phyloP scores from a whole-genome alignment of 2,888 invertebrate species.

The Nomada ferruginata region DNA sequence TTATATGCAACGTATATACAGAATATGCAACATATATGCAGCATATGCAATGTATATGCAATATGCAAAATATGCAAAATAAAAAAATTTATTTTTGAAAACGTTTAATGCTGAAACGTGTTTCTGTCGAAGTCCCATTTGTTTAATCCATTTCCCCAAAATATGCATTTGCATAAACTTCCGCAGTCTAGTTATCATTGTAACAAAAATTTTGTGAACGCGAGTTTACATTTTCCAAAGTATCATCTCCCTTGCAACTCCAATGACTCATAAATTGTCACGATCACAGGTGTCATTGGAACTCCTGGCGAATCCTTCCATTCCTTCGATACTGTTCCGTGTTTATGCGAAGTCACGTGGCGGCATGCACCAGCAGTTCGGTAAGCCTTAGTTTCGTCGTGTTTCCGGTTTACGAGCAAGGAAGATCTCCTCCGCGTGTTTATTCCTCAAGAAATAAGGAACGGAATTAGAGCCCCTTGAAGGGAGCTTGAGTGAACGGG shows the following conservation, averaged over 20 bases:
- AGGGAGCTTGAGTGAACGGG: slow-evolving; percentile 30
- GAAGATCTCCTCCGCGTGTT: slow-evolving; percentile 69
- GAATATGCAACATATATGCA: too few relatives aligned
- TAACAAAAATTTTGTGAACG: too few relatives aligned
- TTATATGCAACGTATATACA: too few relatives aligned
- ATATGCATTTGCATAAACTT: too few relatives aligned
- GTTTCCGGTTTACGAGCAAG: slow-evolving; percentile 65
- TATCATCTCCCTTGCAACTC: too few relatives aligned
- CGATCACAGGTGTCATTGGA: background rate
- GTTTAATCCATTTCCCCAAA: too few relatives aligned
- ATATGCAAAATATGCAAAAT: too few relatives aligned
- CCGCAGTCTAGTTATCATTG: too few relatives aligned
- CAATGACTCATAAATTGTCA: background rate
- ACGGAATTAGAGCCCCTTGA: slow-evolving; percentile 59
- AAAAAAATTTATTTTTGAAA: too few relatives aligned
- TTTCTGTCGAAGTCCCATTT: too few relatives aligned
- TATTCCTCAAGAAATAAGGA: slow-evolving; percentile 66
- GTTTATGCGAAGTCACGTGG: slow-evolving; percentile 46
- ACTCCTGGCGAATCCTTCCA: slow-evolving; percentile 20
- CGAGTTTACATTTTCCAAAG: background rate
- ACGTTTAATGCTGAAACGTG: too few relatives aligned
- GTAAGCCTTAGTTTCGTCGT: slow-evolving; percentile 32
- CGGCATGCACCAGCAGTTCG: slow-evolving; percentile 29
- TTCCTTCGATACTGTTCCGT: background rate
- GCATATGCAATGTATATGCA: too few relatives aligned